Evolutionary conservation across 2,888 invertebrate genomes (phyloP).

Genomic region (Drosophila longiperda): DNA sequence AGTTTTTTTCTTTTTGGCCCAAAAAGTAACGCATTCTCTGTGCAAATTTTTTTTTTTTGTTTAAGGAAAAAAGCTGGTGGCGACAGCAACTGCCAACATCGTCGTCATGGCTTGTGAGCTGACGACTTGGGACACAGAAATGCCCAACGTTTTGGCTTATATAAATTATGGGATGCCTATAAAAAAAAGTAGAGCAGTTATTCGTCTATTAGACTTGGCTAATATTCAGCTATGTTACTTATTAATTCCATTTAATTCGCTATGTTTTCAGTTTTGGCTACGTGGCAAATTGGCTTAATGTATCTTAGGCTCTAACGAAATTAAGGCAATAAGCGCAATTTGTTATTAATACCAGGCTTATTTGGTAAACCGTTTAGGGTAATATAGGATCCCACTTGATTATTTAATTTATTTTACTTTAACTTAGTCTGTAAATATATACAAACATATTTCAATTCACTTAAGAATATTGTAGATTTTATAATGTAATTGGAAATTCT

Average conservation of each 20-base stretch:
- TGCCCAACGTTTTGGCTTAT: slow-evolving; percentile 48
- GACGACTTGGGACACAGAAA: slow-evolving; percentile 20
- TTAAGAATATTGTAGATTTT: slow-evolving; percentile 5
- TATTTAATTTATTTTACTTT: background rate
- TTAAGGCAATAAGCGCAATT: slow-evolving; percentile 29
- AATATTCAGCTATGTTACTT: slow-evolving; percentile 48
- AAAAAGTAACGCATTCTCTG: slow-evolving; percentile 37
- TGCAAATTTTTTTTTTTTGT: slow-evolving; percentile 26
- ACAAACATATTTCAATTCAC: background rate
- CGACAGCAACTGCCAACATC: slow-evolving; percentile 21
- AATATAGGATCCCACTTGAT: background rate
- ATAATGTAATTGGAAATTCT: slow-evolving; percentile 18
- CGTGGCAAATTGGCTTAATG: slow-evolving; percentile 62
- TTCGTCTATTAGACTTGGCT: slow-evolving; percentile 18
- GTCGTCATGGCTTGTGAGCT: slow-evolving; percentile 55
- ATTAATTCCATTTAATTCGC: slow-evolving; percentile 74
- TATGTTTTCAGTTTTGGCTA: slow-evolving; percentile 54
- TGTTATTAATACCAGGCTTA: slow-evolving; percentile 20
- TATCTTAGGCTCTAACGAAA: slow-evolving; percentile 27
- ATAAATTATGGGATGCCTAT: slow-evolving; percentile 37
- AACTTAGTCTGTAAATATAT: background rate
- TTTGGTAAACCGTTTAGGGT: slow-evolving; percentile 3
- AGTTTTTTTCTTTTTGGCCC: slow-evolving; percentile 5
- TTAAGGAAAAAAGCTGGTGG: slow-evolving; percentile 36
- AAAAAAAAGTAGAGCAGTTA: slow-evolving; percentile 12